Percentiles rank a stretch among this genome's conserved stretches.
Conservation (phyloP, 1,140 invertebrate genomes). For the Elymnias hypermnestra region DNA sequence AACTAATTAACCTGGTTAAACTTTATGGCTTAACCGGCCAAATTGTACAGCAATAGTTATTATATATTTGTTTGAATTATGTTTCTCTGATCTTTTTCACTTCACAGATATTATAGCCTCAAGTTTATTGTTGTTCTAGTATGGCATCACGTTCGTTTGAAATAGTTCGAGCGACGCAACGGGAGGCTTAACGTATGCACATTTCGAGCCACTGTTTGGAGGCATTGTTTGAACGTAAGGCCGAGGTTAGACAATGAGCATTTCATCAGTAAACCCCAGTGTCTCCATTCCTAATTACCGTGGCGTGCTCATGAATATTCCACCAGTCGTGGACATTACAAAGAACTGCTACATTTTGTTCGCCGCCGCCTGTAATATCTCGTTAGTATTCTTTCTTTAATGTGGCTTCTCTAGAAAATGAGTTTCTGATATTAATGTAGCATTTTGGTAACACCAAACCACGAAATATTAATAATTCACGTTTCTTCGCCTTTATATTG, state of each 20-base stretch:
- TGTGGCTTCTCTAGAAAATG: not conserved
- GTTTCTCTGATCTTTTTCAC: no score
- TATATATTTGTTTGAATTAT: no score
- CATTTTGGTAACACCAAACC: no score
- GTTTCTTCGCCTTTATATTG: no score
- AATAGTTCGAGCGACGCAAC: not conserved
- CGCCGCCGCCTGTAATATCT: conserved; percentile 10
- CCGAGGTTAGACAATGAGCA: conserved; percentile 14
- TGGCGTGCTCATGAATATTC: conserved; percentile 17
- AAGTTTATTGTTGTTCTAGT: not conserved
- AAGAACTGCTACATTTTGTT: conserved; percentile 7
- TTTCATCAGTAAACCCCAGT: conserved; percentile 15
- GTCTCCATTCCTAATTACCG: conserved; percentile 19
- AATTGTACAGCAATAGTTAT: no score
- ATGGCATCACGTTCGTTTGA: not conserved
- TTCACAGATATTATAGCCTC: no score
- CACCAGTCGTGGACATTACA: not conserved
- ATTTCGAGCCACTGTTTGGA: conserved; percentile 2
- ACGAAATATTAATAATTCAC: no score
- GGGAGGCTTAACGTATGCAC: conserved; percentile 1
- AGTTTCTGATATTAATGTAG: no score
- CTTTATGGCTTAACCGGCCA: no score
- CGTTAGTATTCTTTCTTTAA: conserved; percentile 5
- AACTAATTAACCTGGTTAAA: no score
- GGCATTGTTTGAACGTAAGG: conserved; percentile 15